Evolutionary conservation across 2,888 invertebrate species (phyloP).

Genomic region (Tiliacea citrago): DNA sequence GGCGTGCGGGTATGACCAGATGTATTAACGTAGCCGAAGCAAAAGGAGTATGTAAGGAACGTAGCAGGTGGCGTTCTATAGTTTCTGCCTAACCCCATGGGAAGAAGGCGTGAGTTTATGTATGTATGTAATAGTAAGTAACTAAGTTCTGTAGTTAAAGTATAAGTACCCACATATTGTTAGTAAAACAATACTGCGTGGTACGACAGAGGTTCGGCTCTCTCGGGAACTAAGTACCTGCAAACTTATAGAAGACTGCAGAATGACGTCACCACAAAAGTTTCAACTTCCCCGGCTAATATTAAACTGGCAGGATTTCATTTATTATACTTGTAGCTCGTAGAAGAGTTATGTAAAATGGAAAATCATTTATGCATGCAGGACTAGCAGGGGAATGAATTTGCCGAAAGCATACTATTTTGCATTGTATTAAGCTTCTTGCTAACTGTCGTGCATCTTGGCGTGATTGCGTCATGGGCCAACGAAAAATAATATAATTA

Average conservation of each 20-base stretch:
- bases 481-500: too few relatives aligned
- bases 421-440: background rate
- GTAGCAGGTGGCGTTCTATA: too few relatives aligned
- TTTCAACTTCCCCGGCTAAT: conserved; percentile 18
- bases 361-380: background rate
- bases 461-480: too few relatives aligned
- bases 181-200: background rate
- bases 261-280: conserved; percentile 6
- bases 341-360: conserved; percentile 1
- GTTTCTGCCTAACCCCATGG: too few relatives aligned
- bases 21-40: too few relatives aligned
- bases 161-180: too few relatives aligned
- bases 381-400: background rate
- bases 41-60: too few relatives aligned
- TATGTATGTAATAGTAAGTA: too few relatives aligned
- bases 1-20: too few relatives aligned
- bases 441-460: too few relatives aligned
- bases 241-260: conserved; percentile 28
- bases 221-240: background rate
- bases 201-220: background rate
- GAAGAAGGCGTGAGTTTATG: too few relatives aligned
- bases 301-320: conserved; percentile 3
- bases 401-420: too few relatives aligned
- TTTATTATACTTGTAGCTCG: background rate
- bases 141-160: background rate